Base-by-base conservation (phyloP, 2,113 vertebrate genomes). In the Melospiza georgiana region DNA sequence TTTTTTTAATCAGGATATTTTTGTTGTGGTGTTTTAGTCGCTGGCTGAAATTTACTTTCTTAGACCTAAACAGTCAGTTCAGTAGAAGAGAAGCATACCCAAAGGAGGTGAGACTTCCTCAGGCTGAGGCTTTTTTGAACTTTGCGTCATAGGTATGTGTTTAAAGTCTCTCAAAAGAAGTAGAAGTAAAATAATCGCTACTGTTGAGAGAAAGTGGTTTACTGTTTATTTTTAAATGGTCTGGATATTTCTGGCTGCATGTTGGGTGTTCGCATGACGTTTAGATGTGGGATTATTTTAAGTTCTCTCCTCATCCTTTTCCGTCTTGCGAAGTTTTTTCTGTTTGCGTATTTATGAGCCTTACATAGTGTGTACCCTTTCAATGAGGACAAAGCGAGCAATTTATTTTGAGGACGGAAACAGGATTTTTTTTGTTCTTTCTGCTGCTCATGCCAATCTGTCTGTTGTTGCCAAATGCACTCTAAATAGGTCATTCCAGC, bases 361-460 rank as follows among this genome's bases (percentile, higher is more conserved):
- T 86, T 96, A 37, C 1, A 0, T 69, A 75, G 74, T 31, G 5
- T 80, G 73, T 85, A 51, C 74, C 78, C 92, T 86, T 96, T 84
- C 22, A 22, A 10, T 44, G 85, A 94, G 85, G 95, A 93, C 86
- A 90, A 90, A 95, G 49, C 8, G 6, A 88, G 91, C 96, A 89
- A 92, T 90, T 97, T 97, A 95, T 97, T 97, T 93, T 31, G 89
- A 95, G 91, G 76, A 85, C 6, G 10, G 76, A 92, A 95, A 95
- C 83, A 81, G 58, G 84, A 54, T 89, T 66, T 63, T 66, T 88
- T 62, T 77, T 94, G 19, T 39, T 77, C 25, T 83, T 77, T 93
- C 85, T 81, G 57, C 43, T 16, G 1, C 57, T 59, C 1, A 3
- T 84, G 57, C 65, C 87, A 87, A 0, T 74, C 77, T 62, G 28